These are phyloP conservation scores for Cephus pulcher DNA, from an alignment of 2,888 invertebrate species.

Conservation along the genomic window DNA sequence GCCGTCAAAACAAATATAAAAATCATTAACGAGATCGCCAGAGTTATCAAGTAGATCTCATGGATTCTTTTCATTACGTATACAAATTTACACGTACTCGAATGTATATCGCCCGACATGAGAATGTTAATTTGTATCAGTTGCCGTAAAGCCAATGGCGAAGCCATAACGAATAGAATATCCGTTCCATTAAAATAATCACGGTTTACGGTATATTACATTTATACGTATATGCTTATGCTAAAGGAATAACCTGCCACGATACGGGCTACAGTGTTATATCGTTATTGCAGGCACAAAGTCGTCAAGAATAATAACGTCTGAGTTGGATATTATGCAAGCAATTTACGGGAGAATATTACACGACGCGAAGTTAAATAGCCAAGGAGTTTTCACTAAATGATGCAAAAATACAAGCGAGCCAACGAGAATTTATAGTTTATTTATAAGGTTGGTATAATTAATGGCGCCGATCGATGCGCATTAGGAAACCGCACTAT, in stretches of 20 bases:
- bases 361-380: slow-evolving; percentile 21
- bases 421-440: slow-evolving; percentile 25
- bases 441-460: slow-evolving; percentile 38
- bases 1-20: no score
- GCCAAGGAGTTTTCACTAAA: slow-evolving; percentile 9
- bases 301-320: slow-evolving; percentile 15
- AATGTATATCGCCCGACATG: no score
- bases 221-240: no score
- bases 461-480: slow-evolving; percentile 41
- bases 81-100: no score
- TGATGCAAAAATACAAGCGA: slow-evolving; percentile 36
- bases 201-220: slow-evolving; percentile 18
- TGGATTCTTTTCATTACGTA: no score
- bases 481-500: slow-evolving; percentile 40
- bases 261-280: neutral
- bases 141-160: no score
- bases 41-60: no score
- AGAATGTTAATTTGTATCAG: no score
- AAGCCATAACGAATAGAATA: slow-evolving; percentile 24
- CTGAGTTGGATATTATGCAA: slow-evolving; percentile 10
- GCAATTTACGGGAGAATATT: neutral
- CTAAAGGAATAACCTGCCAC: neutral
- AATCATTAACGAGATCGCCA: no score
- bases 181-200: slow-evolving; percentile 29
- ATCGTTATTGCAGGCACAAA: slow-evolving; percentile 10